Evolutionary conservation across 2,888 invertebrate genomes (phyloP).

Genomic region (Eudasyphora cyanicolor): DNA sequence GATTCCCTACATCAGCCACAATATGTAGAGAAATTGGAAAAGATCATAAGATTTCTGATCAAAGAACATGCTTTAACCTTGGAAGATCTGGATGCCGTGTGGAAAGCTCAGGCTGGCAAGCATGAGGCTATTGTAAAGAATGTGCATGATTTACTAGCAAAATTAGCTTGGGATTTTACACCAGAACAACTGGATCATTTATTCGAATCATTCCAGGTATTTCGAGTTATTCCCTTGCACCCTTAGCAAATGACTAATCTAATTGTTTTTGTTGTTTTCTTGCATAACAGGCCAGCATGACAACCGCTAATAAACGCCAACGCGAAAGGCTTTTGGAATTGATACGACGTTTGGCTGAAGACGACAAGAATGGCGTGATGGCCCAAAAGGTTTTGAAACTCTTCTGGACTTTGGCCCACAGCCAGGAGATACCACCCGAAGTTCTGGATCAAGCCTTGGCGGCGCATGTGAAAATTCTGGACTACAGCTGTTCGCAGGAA

Average conservation of each 20-base stretch:
- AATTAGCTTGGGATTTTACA: conserved; percentile 98
- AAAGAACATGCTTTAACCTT: conserved; percentile 94
- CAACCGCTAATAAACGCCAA: conserved; percentile 96
- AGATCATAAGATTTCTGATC: conserved; percentile 97
- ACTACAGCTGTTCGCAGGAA: conserved; percentile 98
- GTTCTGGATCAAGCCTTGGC: conserved; percentile 97
- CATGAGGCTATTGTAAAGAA: conserved; percentile 99
- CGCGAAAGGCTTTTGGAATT: conserved; percentile 96
- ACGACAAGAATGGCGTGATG: conserved; percentile 99
- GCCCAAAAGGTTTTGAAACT: conserved; percentile 97
- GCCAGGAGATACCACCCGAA: conserved; percentile 97
- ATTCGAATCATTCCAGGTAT: conserved; percentile 97
- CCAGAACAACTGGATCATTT: conserved; percentile 98
- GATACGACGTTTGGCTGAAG: conserved; percentile 96
- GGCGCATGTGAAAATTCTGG: conserved; percentile 97
- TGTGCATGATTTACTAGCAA: conserved; percentile 96
- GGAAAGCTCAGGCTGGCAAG: conserved; percentile 98
- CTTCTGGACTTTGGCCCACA: conserved; percentile 98
- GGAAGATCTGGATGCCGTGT: conserved; percentile 96
- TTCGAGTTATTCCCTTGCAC: too few species aligned
- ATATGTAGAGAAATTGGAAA: conserved; percentile 98
- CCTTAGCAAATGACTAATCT: background rate
- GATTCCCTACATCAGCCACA: conserved; percentile 98
- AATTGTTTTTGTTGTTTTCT: background rate
- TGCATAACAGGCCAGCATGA: conserved; percentile 90